Conservation (phyloP, 2,113 vertebrate genomes). For the Brachypteracias leptosomus region DNA sequence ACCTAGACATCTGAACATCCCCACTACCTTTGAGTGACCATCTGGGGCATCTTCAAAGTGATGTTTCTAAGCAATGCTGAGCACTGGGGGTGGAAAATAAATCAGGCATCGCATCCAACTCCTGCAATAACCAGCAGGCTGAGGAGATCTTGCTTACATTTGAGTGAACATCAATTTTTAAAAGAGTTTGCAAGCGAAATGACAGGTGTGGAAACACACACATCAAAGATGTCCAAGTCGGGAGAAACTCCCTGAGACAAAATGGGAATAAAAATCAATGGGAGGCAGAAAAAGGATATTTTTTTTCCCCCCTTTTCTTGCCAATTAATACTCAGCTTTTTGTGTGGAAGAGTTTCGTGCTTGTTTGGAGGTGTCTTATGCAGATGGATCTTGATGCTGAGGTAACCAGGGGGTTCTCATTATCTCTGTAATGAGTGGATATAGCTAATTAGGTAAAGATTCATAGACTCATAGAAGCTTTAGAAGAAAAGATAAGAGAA, state of each 20-base stretch:
- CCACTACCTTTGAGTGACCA: not conserved
- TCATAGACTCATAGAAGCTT: not conserved
- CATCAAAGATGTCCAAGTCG: not conserved
- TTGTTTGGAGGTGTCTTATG: not conserved
- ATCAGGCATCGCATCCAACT: not conserved
- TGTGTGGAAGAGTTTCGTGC: not conserved
- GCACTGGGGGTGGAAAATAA: not conserved
- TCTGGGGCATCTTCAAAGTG: not conserved
- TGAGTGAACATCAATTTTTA: not conserved
- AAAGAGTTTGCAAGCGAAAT: not conserved
- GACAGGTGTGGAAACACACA: not conserved
- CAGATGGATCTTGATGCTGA: not conserved
- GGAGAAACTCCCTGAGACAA: not conserved
- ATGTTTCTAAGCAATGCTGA: not conserved
- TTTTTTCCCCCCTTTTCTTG: fast-evolving
- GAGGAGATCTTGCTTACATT: not conserved
- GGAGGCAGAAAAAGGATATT: not conserved
- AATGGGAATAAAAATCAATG: not conserved
- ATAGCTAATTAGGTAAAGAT: not conserved
- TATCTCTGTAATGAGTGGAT: not conserved
- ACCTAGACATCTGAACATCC: not conserved
- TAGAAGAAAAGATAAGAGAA: constrained; percentile 2
- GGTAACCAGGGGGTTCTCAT: not conserved
- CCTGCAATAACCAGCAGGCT: not conserved
- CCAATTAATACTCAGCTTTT: not conserved